Evolutionary conservation across 2,888 invertebrate genomes (phyloP).

Genomic region (Himalopsyche tibetana): DNA sequence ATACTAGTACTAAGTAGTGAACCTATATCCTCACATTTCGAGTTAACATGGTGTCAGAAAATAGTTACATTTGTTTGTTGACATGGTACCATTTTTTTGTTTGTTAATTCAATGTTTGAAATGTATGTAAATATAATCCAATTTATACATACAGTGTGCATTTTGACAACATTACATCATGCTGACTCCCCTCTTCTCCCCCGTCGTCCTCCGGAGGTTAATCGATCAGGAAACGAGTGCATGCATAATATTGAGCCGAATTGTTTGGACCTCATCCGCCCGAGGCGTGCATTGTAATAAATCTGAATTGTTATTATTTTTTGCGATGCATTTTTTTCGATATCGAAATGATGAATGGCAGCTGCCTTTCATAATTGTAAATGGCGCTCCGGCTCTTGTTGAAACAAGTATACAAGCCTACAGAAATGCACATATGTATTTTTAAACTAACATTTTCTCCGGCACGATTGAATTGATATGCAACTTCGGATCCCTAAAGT

Average conservation of each 20-base stretch:
- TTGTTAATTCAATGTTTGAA: too few species aligned
- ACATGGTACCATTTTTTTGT: too few species aligned
- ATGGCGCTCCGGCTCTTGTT: background rate
- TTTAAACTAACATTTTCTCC: too few species aligned
- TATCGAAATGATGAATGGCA: constrained; percentile 34
- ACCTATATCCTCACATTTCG: too few species aligned
- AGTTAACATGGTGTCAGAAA: too few species aligned
- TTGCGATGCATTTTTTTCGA: constrained; percentile 28
- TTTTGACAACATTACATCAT: constrained; percentile 34
- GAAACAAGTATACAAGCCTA: too few species aligned
- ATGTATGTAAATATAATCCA: too few species aligned
- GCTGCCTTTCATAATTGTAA: constrained; percentile 7
- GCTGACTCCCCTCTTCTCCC: background rate
- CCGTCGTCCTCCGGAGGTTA: background rate
- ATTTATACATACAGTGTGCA: background rate
- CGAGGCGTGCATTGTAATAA: constrained; percentile 8
- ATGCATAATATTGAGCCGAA: constrained; percentile 8
- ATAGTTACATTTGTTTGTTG: too few species aligned
- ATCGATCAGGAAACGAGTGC: constrained; percentile 42
- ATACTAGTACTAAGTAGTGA: too few species aligned
- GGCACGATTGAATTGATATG: too few species aligned
- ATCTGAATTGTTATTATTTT: constrained; percentile 29
- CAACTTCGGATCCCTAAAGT: too few species aligned
- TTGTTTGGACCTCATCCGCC: constrained; percentile 43
- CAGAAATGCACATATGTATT: too few species aligned